Conservation (phyloP, 2,797 vertebrate genomes). For the Carduelis carduelis region DNA sequence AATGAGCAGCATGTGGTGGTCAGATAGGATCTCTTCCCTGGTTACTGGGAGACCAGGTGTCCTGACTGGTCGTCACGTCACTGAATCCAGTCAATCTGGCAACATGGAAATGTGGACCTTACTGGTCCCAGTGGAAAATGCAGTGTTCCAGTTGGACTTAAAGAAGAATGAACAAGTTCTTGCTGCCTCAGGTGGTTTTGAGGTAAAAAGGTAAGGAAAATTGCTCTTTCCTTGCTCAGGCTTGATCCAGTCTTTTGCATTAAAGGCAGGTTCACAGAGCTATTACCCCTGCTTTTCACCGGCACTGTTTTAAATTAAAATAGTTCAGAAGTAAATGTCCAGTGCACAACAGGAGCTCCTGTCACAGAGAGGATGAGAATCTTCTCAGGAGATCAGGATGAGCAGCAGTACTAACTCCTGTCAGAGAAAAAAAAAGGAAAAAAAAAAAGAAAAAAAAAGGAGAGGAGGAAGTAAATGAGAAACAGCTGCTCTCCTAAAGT, state of each 20-base stretch:
- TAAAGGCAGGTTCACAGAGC: neutral
- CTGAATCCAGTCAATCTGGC: neutral
- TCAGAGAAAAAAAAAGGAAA: no score
- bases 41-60: neutral
- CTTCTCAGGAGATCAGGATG: neutral
- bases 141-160: neutral
- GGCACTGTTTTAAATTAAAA: neutral
- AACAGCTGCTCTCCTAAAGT: neutral
- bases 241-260: neutral
- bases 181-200: neutral
- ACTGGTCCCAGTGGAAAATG: neutral
- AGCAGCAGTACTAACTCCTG: neutral
- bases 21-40: neutral
- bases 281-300: neutral
- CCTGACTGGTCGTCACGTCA: neutral
- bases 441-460: no score
- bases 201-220: neutral
- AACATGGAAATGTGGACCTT: neutral
- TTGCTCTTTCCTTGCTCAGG: neutral
- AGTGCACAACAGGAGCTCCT: neutral
- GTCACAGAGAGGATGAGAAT: neutral
- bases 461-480: neutral
- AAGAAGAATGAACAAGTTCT: neutral
- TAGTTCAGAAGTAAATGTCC: neutral
- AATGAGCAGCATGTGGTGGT: neutral